Percentiles rank a stretch among this genome's conserved stretches.
Evolutionary conservation across 2,797 vertebrate genomes (phyloP).

Genomic region (Rhynchotus rufescens): DNA sequence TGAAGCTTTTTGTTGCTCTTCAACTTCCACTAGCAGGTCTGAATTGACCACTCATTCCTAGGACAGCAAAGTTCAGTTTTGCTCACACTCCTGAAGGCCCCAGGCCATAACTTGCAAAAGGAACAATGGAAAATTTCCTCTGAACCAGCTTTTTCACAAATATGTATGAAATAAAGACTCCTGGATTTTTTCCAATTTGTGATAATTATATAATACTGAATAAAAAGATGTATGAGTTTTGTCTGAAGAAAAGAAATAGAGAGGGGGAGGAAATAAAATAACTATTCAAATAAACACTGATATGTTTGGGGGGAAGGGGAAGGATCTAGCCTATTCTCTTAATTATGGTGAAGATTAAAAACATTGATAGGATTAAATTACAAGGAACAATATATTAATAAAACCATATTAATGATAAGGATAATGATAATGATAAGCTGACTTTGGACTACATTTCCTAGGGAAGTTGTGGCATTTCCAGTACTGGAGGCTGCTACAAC

Average conservation of each 20-base stretch:
- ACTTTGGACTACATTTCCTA: not conserved
- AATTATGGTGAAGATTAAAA: not conserved
- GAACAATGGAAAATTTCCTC: not conserved
- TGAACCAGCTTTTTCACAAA: not conserved
- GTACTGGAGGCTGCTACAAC: not conserved
- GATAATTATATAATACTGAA: not conserved
- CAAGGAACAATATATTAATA: not conserved
- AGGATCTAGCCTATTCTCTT: not conserved
- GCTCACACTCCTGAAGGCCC: not conserved
- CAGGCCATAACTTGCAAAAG: not conserved
- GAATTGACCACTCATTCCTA: not conserved
- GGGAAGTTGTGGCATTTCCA: not conserved
- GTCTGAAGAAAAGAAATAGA: not conserved
- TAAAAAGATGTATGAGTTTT: not conserved
- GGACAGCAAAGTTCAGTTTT: not conserved
- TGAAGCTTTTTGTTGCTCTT: not conserved
- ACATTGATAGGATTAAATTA: not conserved
- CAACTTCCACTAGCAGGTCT: not conserved
- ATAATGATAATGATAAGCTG: not conserved
- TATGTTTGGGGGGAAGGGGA: not conserved
- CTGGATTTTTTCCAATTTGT: not conserved
- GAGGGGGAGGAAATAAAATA: not conserved
- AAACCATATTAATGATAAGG: not conserved
- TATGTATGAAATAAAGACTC: not conserved
- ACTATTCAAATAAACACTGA: not conserved